These are phyloP conservation scores for Osmoderma eremita DNA, from an alignment of 2,888 invertebrate genomes.

Conservation along the genomic window DNA sequence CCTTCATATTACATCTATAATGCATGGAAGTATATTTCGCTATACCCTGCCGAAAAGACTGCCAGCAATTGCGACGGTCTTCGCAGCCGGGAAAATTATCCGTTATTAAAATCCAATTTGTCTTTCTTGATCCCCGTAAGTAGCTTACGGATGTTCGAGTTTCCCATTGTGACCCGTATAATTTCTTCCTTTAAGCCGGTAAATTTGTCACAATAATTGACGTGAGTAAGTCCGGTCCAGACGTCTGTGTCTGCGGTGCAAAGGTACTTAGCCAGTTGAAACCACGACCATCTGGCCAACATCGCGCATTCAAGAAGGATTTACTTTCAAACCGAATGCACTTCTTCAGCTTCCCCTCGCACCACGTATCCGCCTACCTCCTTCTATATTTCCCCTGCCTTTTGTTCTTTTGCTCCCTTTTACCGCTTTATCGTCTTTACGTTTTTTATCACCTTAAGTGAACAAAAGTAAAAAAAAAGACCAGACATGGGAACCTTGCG, in stretches of 20 bases:
- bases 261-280: slow-evolving; percentile 31
- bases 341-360: neutral
- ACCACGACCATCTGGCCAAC: slow-evolving; percentile 32
- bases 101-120: slow-evolving; percentile 37
- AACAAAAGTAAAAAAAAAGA: slow-evolving; percentile 22
- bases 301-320: slow-evolving; percentile 27
- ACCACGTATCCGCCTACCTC: too few relatives aligned
- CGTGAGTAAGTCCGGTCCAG: slow-evolving; percentile 33
- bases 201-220: slow-evolving; percentile 38
- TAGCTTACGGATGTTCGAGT: slow-evolving; percentile 32
- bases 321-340: slow-evolving; percentile 29
- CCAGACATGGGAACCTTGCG: neutral
- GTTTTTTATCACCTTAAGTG: slow-evolving; percentile 16
- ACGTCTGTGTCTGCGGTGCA: slow-evolving; percentile 20
- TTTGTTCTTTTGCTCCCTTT: slow-evolving; percentile 8
- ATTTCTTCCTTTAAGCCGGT: slow-evolving; percentile 33
- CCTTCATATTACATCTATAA: neutral
- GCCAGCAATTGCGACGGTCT: neutral
- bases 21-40: neutral
- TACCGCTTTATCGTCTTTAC: neutral
- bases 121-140: slow-evolving; percentile 34
- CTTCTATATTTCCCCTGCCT: neutral
- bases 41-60: slow-evolving; percentile 20
- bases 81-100: slow-evolving; percentile 21
- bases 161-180: slow-evolving; percentile 34